phyloP scores from a whole-genome alignment of 2,113 vertebrate species.

The Leuciscus idus region DNA sequence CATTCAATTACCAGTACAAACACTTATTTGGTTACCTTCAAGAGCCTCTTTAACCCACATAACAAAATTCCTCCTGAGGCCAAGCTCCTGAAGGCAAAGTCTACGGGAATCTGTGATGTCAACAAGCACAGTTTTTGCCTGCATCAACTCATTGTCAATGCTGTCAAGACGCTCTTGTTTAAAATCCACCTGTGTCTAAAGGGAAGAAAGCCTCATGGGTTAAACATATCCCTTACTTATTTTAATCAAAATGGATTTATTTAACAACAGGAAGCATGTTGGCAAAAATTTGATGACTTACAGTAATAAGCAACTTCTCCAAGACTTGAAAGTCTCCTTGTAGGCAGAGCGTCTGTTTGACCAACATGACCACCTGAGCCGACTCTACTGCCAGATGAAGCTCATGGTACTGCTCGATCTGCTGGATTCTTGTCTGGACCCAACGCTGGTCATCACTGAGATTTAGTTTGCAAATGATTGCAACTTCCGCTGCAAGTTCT shows the following conservation, averaged over 20 bases:
- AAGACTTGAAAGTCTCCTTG: conserved; percentile 85
- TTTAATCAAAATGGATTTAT: background rate
- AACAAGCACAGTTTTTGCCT: conserved; percentile 77
- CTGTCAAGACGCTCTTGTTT: conserved; percentile 76
- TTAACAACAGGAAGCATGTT: too few species aligned
- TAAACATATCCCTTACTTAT: background rate
- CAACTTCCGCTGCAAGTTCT: conserved; percentile 73
- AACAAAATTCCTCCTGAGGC: conserved; percentile 78
- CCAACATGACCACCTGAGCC: conserved; percentile 77
- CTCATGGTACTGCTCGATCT: conserved; percentile 89
- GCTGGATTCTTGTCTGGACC: conserved; percentile 78
- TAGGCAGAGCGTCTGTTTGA: conserved; percentile 79
- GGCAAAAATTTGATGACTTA: conserved; percentile 71
- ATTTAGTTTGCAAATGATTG: conserved; percentile 70
- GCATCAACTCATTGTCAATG: conserved; percentile 82
- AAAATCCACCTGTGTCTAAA: conserved; percentile 73
- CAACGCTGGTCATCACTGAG: conserved; percentile 65
- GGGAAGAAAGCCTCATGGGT: conserved; percentile 6
- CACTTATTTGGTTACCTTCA: conserved; percentile 75
- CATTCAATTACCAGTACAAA: background rate
- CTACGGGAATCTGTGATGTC: conserved; percentile 78
- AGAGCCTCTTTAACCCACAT: conserved; percentile 87
- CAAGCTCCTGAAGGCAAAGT: conserved; percentile 80
- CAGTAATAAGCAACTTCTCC: conserved; percentile 75
- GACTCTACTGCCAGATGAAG: conserved; percentile 82